phyloP scores from a whole-genome alignment of 1,140 invertebrate genomes.

The Bombus picipes region DNA sequence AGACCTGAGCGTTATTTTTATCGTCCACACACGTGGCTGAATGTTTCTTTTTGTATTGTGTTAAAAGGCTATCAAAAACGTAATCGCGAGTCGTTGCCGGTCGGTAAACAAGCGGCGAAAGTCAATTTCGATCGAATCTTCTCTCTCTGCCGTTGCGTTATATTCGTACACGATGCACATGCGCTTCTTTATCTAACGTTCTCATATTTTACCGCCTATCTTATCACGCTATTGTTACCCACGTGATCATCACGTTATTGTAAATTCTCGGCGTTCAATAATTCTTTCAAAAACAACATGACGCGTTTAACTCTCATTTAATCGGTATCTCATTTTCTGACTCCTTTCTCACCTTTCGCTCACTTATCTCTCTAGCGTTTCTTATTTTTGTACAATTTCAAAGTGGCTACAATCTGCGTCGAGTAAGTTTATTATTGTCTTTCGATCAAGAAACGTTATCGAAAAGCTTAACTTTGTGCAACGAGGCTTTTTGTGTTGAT shows the following conservation, averaged over 20 bases:
- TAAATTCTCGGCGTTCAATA: conserved; percentile 31
- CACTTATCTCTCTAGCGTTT: too few species aligned
- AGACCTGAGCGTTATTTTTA: not conserved
- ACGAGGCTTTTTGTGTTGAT: too few species aligned
- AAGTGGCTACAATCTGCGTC: too few species aligned
- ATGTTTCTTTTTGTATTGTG: not conserved
- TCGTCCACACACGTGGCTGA: not conserved
- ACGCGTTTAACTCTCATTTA: not conserved
- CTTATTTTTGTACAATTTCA: too few species aligned
- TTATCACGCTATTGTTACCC: conserved; percentile 45
- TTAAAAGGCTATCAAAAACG: conserved; percentile 35
- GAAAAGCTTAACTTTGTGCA: too few species aligned
- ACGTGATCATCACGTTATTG: conserved; percentile 38
- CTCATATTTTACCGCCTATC: conserved; percentile 39
- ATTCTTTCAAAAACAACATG: conserved; percentile 29
- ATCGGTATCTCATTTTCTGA: not conserved
- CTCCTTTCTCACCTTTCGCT: not conserved
- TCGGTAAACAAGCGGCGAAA: conserved; percentile 10
- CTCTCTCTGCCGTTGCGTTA: not conserved
- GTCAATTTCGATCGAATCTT: conserved; percentile 26
- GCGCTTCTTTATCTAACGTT: conserved; percentile 28
- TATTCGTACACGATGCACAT: conserved; percentile 16
- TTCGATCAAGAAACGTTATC: too few species aligned
- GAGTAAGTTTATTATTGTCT: too few species aligned
- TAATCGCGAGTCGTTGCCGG: not conserved